Evolutionary conservation across 2,888 invertebrate genomes (phyloP), one percentile per base, ranked within the genome.

Genomic region (Diloba caeruleocephala): DNA sequence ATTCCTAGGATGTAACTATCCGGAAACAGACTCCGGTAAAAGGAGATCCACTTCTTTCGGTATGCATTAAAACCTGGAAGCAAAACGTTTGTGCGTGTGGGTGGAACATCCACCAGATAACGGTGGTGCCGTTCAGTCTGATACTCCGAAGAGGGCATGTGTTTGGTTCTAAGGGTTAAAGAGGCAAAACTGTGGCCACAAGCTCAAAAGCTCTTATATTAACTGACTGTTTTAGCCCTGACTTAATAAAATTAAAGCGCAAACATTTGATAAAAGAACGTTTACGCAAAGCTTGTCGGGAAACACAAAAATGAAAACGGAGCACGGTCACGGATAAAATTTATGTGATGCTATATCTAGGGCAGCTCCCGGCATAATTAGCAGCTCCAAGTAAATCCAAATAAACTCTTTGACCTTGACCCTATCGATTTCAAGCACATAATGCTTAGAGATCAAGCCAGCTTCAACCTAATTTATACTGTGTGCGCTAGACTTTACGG

Each of bases 381-480:
- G 31, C 38, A 42, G 36, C 56, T 43, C 33, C 13, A 25, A 19
- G 29, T 19, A 59, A 63, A 45, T 65, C 53, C 59, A 48, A 71
- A 65, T 55, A 61, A 51, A 63, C 42, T 46, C 44, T 33, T 13
- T 28, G 12, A 23, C 50, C 48, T 48, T 57, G 61, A 69, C 49
- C 57, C 43, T 13, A 48, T 64, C 13, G 42, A 33, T 15, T 26
- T 45, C 39, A 19, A 26, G 41, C 21, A 44, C 41, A 17, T 56
- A 51, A 67, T 43, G 26, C 41, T 7, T 15, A 17, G 60, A 64
- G 51, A 55, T 64, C 45, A 53, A 46, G 32, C 14, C 13, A 45
- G 37, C 45, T 54, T 54, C 50, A 41, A 57, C 51, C 51, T 68
- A 65, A 69, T 60, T 68, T 59, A 56, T 57, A 28, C 36, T 33